Evolutionary conservation across 2,797 vertebrate species (phyloP), one percentile per base, ranked within the genome.

Genomic region (Sphenopsis melanotis): DNA sequence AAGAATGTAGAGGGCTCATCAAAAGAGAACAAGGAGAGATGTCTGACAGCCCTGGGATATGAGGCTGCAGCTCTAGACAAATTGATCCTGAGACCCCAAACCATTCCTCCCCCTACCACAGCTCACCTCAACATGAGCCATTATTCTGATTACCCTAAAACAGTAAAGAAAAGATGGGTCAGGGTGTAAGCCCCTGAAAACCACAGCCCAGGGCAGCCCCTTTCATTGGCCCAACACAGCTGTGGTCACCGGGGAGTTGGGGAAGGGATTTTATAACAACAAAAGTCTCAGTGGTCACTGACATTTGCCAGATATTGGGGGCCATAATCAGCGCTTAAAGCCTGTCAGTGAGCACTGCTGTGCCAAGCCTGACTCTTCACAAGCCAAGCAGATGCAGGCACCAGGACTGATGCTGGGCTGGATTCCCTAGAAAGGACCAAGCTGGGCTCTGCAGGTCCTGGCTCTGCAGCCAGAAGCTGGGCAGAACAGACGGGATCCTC

Each of bases 231-330:
- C 53, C 47, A 26, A 26, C 36, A 57, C 21, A 16, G 30, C 52
- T 1, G 0, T 3, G 15, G 12, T 11, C 64, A 56, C 24, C 1
- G 0, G 15, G 46, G 13, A 2, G 20, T 26, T 6, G 22, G 36
- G 21, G 15, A 69, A 59, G 23, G 29, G 42, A 24, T 46, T 82
- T 37, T 19, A 3, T 2, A 17, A 46, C 46, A 80, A 39, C 44
- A 49, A 5, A 81, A 15, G 57, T 30, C 49, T 46, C 11, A 2
- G 60, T 11, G 37, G 23, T 57, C 4, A 2, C 11, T 9, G 3
- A 46, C 16, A 17, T 60, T 27, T 47, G 27, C 49, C 65, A 68
- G 2, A 0, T 24, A 34, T 0, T 22, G 11, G 5, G 50, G 37
- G 19, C 2, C 23, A 69, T 6, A 34, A 65, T 26, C 30, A 32